These are phyloP conservation scores for Steinernema carpocapsae DNA, from an alignment of 2,888 invertebrate genomes.

Conservation along the genomic window DNA sequence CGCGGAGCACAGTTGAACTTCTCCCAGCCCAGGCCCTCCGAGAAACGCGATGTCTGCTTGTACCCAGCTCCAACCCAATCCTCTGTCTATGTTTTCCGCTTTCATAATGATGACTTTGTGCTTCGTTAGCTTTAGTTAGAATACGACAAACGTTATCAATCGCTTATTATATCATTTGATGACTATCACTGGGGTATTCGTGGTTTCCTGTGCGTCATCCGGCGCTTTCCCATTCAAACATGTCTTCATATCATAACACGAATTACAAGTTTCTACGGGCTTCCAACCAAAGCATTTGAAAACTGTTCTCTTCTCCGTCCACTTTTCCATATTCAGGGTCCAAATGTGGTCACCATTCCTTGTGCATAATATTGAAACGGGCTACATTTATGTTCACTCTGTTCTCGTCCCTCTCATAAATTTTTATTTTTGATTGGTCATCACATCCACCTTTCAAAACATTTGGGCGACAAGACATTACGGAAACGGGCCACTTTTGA, in stretches of 20 bases:
- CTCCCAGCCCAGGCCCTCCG: conserved; percentile 60
- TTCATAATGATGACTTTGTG: background rate
- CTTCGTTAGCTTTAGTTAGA: background rate
- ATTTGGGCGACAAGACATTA: too few relatives aligned
- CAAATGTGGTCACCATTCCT: background rate
- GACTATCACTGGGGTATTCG: conserved; percentile 13
- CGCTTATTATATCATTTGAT: background rate
- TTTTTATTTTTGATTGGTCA: background rate
- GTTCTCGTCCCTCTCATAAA: conserved; percentile 10
- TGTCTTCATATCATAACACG: conserved; percentile 6
- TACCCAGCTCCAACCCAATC: conserved; percentile 59
- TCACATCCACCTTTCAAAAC: too few relatives aligned
- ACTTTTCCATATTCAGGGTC: background rate
- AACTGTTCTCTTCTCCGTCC: background rate
- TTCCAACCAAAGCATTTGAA: background rate
- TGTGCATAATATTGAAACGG: conserved; percentile 7
- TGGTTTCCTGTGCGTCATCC: conserved; percentile 23
- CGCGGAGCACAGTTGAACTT: conserved; percentile 50
- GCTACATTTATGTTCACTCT: conserved; percentile 1
- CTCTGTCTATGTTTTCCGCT: conserved; percentile 63
- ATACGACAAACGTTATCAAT: background rate
- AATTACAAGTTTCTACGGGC: conserved; percentile 28
- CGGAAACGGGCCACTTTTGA: background rate
- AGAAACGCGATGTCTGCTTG: conserved; percentile 61
- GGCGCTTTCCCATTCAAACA: background rate